phyloP scores from a whole-genome alignment of 1,140 invertebrate genomes.

The Saxidomus purpurata region DNA sequence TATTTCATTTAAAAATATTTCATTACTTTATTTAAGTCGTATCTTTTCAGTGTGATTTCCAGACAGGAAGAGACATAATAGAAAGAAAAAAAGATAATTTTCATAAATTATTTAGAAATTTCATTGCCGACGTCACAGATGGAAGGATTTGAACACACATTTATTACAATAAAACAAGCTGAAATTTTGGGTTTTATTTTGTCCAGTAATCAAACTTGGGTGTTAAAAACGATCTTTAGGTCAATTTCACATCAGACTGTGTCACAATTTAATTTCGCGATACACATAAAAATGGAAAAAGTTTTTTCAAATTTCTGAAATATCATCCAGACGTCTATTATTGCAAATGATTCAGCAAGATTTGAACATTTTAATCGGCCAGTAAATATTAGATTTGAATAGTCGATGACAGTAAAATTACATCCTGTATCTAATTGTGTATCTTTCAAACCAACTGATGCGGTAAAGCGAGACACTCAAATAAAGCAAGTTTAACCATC shows the following conservation, averaged over 20 bases:
- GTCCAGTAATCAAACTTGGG: no score
- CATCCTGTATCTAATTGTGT: constrained; percentile 1
- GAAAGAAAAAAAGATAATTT: no score
- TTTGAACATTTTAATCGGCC: background rate
- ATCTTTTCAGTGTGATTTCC: no score
- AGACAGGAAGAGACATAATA: no score
- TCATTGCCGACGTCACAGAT: no score
- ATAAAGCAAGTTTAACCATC: background rate
- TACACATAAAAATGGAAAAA: background rate
- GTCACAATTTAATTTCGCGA: background rate
- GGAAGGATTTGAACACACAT: no score
- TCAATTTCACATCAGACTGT: background rate
- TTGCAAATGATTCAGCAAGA: background rate
- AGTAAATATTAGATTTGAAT: constrained; percentile 13
- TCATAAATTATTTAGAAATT: no score
- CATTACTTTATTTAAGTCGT: no score
- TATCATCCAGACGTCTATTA: background rate
- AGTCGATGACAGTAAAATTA: constrained; percentile 16
- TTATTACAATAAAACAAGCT: no score
- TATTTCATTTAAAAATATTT: no score
- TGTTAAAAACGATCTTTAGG: no score
- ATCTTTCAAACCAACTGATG: background rate
- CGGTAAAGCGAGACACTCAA: background rate
- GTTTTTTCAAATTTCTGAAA: background rate
- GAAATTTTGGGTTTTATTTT: no score